phyloP scores from a whole-genome alignment of 2,888 invertebrate species.

The Psylliodes chrysocephalus region DNA sequence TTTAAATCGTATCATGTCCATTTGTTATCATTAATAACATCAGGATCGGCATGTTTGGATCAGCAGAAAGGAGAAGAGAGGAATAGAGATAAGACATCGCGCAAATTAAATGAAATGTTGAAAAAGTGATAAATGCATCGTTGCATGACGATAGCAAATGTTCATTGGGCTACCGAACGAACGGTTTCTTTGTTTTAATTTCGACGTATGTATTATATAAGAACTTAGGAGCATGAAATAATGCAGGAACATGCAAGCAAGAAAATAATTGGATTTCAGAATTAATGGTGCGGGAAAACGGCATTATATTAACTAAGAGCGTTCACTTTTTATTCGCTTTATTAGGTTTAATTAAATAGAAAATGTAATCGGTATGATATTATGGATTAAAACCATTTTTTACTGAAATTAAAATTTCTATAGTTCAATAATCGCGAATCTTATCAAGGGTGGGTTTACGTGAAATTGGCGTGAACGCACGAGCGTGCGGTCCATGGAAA shows the following conservation, averaged over 20 bases:
- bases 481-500: too few relatives aligned
- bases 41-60: too few relatives aligned
- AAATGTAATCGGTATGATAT: background rate
- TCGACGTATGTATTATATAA: background rate
- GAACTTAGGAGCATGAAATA: slow-evolving; percentile 2
- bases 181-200: slow-evolving; percentile 20
- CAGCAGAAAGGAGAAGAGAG: background rate
- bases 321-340: background rate
- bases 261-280: slow-evolving; percentile 11
- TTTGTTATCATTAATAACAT: too few relatives aligned
- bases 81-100: slow-evolving; percentile 3
- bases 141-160: slow-evolving; percentile 33
- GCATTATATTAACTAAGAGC: background rate
- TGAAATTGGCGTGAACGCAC: too few relatives aligned
- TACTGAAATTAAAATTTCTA: too few relatives aligned
- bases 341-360: background rate
- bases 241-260: slow-evolving; percentile 11
- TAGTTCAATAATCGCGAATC: too few relatives aligned
- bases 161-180: slow-evolving; percentile 19
- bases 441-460: too few relatives aligned
- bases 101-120: background rate
- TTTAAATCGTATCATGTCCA: too few relatives aligned
- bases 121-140: slow-evolving; percentile 36
- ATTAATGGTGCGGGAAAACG: slow-evolving; percentile 15
- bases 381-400: background rate